Conservation (phyloP, 1,140 invertebrate species). For the Bradysia coprophila region DNA sequence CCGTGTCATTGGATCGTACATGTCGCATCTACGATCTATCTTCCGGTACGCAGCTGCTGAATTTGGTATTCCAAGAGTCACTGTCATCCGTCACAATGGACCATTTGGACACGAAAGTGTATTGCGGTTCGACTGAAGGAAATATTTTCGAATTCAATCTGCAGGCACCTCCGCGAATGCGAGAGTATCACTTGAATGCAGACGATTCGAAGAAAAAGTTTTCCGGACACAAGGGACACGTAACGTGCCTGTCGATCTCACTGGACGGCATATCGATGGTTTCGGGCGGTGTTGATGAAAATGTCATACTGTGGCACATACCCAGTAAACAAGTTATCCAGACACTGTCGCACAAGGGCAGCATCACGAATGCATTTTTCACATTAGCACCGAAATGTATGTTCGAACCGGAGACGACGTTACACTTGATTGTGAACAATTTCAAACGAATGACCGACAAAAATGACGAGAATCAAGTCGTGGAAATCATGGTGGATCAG, state of each 20-base stretch:
- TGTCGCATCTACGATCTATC: slow-evolving; percentile 62
- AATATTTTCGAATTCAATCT: slow-evolving; percentile 46
- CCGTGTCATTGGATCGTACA: slow-evolving; percentile 63
- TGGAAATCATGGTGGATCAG: too few species aligned
- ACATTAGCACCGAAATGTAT: slow-evolving; percentile 26
- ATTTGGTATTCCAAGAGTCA: slow-evolving; percentile 50
- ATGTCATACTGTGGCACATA: slow-evolving; percentile 64
- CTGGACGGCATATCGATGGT: slow-evolving; percentile 43
- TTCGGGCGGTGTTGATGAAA: slow-evolving; percentile 53
- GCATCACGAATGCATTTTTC: slow-evolving; percentile 49
- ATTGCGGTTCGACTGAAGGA: slow-evolving; percentile 51
- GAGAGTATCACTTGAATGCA: slow-evolving; percentile 40
- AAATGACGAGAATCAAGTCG: too few species aligned
- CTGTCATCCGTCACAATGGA: slow-evolving; percentile 52
- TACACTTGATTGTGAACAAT: slow-evolving; percentile 22
- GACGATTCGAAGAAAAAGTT: slow-evolving; percentile 28
- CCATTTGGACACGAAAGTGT: slow-evolving; percentile 45
- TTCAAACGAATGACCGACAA: slow-evolving; percentile 18
- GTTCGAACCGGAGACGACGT: slow-evolving; percentile 21
- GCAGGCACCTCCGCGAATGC: slow-evolving; percentile 37
- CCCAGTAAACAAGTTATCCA: slow-evolving; percentile 47
- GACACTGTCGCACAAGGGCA: slow-evolving; percentile 47
- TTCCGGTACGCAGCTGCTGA: slow-evolving; percentile 44
- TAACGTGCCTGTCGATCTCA: slow-evolving; percentile 52
- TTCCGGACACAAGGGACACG: slow-evolving; percentile 39